Conservation (phyloP, 2,797 vertebrate species). For the Sandelia bainsii region DNA sequence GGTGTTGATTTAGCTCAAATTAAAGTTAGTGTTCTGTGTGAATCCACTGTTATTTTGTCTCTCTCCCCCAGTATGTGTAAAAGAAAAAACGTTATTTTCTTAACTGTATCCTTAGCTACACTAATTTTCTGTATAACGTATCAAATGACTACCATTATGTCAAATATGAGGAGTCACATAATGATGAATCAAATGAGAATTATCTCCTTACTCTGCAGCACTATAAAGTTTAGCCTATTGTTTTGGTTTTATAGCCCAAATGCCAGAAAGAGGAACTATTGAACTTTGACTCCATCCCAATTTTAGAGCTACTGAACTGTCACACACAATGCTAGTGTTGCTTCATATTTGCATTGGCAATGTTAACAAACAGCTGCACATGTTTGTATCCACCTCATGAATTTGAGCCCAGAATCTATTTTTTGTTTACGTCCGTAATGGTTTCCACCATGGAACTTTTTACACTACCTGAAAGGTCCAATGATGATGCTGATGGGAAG, state of each 20-base stretch:
- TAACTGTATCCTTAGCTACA: background rate
- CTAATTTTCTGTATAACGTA: background rate
- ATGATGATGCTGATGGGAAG: too few relatives aligned
- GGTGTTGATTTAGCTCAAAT: constrained; percentile 1
- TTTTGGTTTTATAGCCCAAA: too few relatives aligned
- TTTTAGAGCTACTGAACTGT: background rate
- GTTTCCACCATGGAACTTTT: too few relatives aligned
- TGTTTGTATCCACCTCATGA: too few relatives aligned
- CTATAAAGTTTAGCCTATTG: too few relatives aligned
- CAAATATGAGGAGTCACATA: background rate
- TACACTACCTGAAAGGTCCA: too few relatives aligned
- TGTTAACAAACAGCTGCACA: background rate
- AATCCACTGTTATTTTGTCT: too few relatives aligned
- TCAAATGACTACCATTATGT: constrained; percentile 1
- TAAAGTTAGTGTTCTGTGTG: background rate
- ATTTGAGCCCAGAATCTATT: too few relatives aligned
- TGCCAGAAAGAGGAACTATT: background rate
- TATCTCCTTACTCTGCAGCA: background rate
- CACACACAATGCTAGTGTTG: background rate
- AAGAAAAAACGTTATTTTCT: background rate
- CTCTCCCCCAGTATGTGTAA: background rate
- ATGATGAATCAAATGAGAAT: background rate
- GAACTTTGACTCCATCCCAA: background rate
- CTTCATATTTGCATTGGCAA: too few relatives aligned
- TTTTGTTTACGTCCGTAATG: too few relatives aligned